Percentiles rank a stretch among this genome's conserved stretches.
Evolutionary conservation across 2,113 vertebrate genomes (phyloP).

Genomic region (Epinephelus fuscoguttatus): DNA sequence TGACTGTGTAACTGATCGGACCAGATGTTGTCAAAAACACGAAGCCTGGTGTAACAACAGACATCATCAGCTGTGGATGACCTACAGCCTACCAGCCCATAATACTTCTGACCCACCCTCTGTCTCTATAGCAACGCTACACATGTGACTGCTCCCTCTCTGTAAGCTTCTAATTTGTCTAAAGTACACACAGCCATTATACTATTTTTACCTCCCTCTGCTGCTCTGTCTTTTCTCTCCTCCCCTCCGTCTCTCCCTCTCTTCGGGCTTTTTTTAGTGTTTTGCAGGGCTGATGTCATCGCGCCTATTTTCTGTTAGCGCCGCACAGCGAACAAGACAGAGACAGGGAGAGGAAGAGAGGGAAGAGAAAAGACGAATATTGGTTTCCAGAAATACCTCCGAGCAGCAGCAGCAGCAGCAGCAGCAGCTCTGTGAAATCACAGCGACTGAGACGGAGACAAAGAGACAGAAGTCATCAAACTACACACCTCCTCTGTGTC

Average conservation of each 20-base stretch:
- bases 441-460: not conserved
- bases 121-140: slow-evolving; percentile 61
- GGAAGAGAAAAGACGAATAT: slow-evolving; percentile 39
- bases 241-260: slow-evolving; percentile 19
- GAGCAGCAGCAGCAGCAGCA: slow-evolving; percentile 12
- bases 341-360: not conserved
- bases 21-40: slow-evolving; percentile 25
- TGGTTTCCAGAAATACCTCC: slow-evolving; percentile 60
- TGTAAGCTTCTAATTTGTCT: slow-evolving; percentile 78
- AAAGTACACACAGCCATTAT: slow-evolving; percentile 75
- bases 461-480: not conserved
- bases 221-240: slow-evolving; percentile 44
- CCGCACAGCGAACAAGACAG: slow-evolving; percentile 46
- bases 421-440: not conserved
- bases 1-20: not conserved
- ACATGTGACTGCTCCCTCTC: slow-evolving; percentile 63
- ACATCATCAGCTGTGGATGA: slow-evolving; percentile 50
- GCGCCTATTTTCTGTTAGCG: slow-evolving; percentile 66
- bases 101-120: slow-evolving; percentile 59
- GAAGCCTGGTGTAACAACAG: slow-evolving; percentile 27
- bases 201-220: slow-evolving; percentile 75
- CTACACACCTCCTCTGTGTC: not conserved
- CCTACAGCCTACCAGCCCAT: slow-evolving; percentile 63
- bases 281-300: slow-evolving; percentile 75
- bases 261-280: slow-evolving; percentile 56